Evolutionary conservation across 1,140 invertebrate genomes (phyloP), one percentile per base, ranked within the genome.

Genomic region (Drosophila setifemur): DNA sequence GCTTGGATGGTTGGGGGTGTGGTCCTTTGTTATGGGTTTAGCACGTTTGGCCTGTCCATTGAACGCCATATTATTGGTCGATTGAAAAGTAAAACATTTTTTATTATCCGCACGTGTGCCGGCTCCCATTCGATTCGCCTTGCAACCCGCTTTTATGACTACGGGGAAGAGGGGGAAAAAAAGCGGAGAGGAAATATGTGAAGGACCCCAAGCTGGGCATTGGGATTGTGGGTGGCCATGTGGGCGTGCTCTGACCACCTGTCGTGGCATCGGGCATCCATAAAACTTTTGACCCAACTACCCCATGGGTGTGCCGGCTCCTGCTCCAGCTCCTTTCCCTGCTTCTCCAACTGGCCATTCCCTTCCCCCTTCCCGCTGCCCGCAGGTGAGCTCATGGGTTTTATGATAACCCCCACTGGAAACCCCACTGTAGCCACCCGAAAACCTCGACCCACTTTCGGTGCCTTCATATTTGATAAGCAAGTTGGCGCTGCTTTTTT

Each of bases 61-160:
- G 82, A 86, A 81, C 76, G 75, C 67, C 76, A 86, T 85, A 85
- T 85, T 85, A 86, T 85, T 85, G 81, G 81, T 85, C 81, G 81
- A 85, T 85, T 85, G 81, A 85, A 85, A 85, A 85, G 81, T 86
- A 86, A 86, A 86, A 85, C 81, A 83, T 83, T 83, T 83, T 83
- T 83, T 83, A 83, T 83, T 85, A 83, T 83, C 79, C 70, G 66
- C 79, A 83, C 79, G 79, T 83, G 79, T 85, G 55, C 58, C 69
- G 57, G 64, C 64, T 85, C 74, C 81, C 70, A 64, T 42, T 35
- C 12, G 35, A 16, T 35, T n/a, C 23, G 9, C 16, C 21, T 4
- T 40, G 28, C 63, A 28, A 11, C 31, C 35, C 14, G 23, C 29
- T 83, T 83, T 74, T 86, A 85, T 83, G 79, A 74, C 79, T 67